Conservation (phyloP, 1,140 invertebrate species). For the Aphis craccivora region DNA sequence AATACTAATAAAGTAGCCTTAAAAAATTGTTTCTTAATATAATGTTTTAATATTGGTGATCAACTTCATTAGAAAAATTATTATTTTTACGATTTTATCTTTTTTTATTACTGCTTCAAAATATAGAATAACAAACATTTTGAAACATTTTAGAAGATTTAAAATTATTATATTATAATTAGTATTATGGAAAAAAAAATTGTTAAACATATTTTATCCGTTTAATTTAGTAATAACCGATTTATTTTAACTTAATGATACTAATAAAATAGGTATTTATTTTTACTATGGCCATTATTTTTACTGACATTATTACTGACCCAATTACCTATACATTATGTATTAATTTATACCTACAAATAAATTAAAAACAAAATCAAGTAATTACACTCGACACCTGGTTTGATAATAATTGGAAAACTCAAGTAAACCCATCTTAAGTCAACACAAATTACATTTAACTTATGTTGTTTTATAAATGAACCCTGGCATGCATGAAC, state of each 20-base stretch:
- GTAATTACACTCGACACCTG: neutral
- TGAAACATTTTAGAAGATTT: neutral
- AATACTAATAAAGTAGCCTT: neutral
- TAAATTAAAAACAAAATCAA: neutral
- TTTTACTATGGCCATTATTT: neutral
- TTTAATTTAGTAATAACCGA: neutral
- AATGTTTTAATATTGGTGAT: neutral
- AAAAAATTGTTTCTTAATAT: neutral
- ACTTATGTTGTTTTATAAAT: neutral
- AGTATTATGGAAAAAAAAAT: neutral
- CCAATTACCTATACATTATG: neutral
- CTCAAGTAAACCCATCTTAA: neutral
- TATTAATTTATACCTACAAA: neutral
- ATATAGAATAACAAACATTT: neutral
- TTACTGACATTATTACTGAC: neutral
- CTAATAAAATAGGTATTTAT: neutral
- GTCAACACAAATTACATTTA: neutral
- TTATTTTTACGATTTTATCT: neutral
- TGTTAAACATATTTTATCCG: neutral
- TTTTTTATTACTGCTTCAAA: neutral
- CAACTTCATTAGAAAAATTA: neutral
- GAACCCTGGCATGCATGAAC: neutral
- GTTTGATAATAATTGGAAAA: slow-evolving; percentile 33
- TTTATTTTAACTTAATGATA: neutral
- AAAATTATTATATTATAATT: neutral